Evolutionary conservation across 2,888 invertebrate genomes (phyloP), one percentile per base, ranked within the genome.

Genomic region (Zeuzera pyrina): DNA sequence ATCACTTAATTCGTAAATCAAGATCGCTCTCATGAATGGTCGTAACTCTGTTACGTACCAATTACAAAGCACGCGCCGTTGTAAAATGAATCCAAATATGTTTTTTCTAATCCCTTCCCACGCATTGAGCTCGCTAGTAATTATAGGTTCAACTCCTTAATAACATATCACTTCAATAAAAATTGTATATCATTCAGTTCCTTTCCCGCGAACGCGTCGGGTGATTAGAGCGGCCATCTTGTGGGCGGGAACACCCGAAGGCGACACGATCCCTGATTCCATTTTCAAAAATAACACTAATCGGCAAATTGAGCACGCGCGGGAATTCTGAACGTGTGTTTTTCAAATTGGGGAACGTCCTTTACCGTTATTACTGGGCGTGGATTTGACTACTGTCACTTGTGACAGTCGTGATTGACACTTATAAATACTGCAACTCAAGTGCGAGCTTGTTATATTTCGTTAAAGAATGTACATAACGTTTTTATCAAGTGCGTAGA

Each of bases 231-330:
- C 78, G 64, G 81, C 83, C 83, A 83, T 83, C 67, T 83, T 83
- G 81, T 71, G 73, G 83, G 83, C 79, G 81, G 76, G 59, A 52
- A 57, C 65, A 64, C 66, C 79, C 78, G 67, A 65, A 68, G 79
- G 81, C 81, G 81, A 79, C 77, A 69, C 77, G 76, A 79, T 76
- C 73, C 69, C 66, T 69, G 70, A 70, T 74, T 72, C 77, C 74
- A 77, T 76, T 78, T 73, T 81, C 78, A 71, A 74, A 76, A 77
- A 74, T 76, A 77, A 76, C 77, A 74, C 79, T 81, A 81, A 83
- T 81, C 79, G 77, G 66, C 69, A 69, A 74, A 70, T 65, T 67
- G 67, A 72, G 77, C 78, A 78, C 78, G 78, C 76, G 78, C 78
- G 63, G 52, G 56, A 57, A 68, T 64, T 62, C 51, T 50, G 62